Base-by-base conservation (phyloP, 2,797 vertebrate species). In the Darevskia mixta region DNA sequence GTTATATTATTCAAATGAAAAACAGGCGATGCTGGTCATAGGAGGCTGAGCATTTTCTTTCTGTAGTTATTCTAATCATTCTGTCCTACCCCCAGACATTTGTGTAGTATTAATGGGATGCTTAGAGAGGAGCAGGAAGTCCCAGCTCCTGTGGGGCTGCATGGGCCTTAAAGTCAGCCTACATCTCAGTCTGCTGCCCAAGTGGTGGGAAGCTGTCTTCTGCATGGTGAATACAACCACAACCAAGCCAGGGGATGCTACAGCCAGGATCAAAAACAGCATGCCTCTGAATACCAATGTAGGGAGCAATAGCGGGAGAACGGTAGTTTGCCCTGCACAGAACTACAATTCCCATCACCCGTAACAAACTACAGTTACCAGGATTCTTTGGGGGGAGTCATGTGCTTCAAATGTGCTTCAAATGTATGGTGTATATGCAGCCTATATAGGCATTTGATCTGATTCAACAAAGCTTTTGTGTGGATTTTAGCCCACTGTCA, bases 1-100 rank as follows among this genome's bases (percentile, higher is more conserved):
- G 35, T 95, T 88, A 11, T 93, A 91, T 55, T 55, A 15, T 94
- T 94, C 85, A 92, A 92, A 2, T 87, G 92, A 91, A 49, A 4
- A 17, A 49, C 55, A 85, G 79, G 87, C 92, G 90, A 93, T 91
- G 25, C 86, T n/a, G 45, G 73, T 90, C 91, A 85, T 0, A 91
- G 81, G 83, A 94, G 91, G 91, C 88, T 79, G 92, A 43, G 77
- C 87, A 82, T 0, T 8, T 87, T 75, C 75, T 91, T 85, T 82
- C 25, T 85, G 45, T 66, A 4, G 73, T 81, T 86, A 78, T 78
- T 11, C 76, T 78, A 86, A 92, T 78, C 5, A 84, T 87, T 41
- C 43, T 82, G 29, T 79, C 85, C n/a, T 90, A 85, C 32, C 72
- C 72, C 67, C 88, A 90, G 85, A 32, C 79, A 90, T 93, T 86